phyloP scores from a whole-genome alignment of 1,140 invertebrate species.

The Venustaconcha ellipsiformis region DNA sequence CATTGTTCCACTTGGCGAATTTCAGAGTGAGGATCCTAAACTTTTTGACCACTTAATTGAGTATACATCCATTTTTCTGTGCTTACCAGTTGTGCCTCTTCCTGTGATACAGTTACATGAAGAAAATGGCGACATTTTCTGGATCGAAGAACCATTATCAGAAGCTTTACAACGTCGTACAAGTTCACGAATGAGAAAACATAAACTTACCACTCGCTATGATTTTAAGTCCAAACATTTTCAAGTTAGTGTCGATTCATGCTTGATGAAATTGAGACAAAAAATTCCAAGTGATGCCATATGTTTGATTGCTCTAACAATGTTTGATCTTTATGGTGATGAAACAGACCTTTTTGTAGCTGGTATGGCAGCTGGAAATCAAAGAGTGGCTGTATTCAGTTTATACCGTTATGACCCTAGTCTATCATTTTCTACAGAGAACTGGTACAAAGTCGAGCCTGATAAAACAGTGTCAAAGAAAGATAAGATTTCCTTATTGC shows the following conservation, averaged over 20 bases:
- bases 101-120: constrained; percentile 42
- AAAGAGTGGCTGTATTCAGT: constrained; percentile 60
- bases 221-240: constrained; percentile 43
- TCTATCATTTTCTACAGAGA: constrained; percentile 50
- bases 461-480: constrained; percentile 16
- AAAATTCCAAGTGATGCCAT: constrained; percentile 54
- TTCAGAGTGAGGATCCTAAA: constrained; percentile 33
- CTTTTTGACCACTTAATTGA: constrained; percentile 43
- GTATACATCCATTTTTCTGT: constrained; percentile 52
- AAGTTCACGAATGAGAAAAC: constrained; percentile 28
- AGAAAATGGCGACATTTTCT: constrained; percentile 33
- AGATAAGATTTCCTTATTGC: constrained; percentile 39
- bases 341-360: constrained; percentile 63
- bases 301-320: constrained; percentile 61
- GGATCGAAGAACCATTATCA: constrained; percentile 33
- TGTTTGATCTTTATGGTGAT: constrained; percentile 58
- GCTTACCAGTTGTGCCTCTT: constrained; percentile 49
- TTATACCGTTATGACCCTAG: constrained; percentile 59
- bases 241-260: constrained; percentile 52
- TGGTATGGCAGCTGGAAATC: constrained; percentile 60
- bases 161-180: neutral
- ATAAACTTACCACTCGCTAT: constrained; percentile 46
- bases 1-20: constrained; percentile 52
- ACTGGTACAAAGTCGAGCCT: constrained; percentile 52
- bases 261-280: constrained; percentile 43